These are phyloP conservation scores for Austrolebias charrua DNA, from an alignment of 2,797 vertebrate genomes.

Conservation along the genomic window DNA sequence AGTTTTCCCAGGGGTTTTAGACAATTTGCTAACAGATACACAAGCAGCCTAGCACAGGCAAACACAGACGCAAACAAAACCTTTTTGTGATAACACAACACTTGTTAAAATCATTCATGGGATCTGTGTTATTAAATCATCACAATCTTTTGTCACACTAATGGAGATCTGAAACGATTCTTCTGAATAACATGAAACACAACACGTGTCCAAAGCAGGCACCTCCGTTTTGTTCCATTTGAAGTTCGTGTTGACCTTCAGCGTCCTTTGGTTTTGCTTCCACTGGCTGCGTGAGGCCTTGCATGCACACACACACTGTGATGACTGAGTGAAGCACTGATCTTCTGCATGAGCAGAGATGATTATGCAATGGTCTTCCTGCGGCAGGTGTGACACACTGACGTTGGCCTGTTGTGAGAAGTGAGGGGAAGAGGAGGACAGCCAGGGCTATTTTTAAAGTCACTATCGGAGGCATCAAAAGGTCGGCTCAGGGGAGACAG, in stretches of 20 bases:
- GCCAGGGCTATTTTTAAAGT: conserved; percentile 73
- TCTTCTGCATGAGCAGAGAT: conserved; percentile 57
- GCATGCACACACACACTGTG: conserved; percentile 9
- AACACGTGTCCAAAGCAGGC: conserved; percentile 1
- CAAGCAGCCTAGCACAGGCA: no score
- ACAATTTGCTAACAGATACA: no score
- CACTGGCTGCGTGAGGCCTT: conserved; percentile 20
- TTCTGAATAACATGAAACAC: conserved; percentile 21
- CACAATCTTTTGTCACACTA: conserved; percentile 14
- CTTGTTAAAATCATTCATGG: background rate
- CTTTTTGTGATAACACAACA: background rate
- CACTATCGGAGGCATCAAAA: conserved; percentile 44
- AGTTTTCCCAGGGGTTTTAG: no score
- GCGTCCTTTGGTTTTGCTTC: conserved; percentile 39
- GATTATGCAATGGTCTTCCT: conserved; percentile 56
- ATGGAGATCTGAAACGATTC: conserved; percentile 3
- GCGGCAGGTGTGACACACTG: conserved; percentile 66
- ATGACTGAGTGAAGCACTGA: conserved; percentile 37
- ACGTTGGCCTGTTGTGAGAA: conserved; percentile 55
- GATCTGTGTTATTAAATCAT: conserved; percentile 6
- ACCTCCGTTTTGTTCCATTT: conserved; percentile 12
- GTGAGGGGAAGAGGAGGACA: conserved; percentile 59
- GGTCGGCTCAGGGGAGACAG: conserved; percentile 37
- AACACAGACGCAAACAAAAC: no score
- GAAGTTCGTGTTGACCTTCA: conserved; percentile 46